Evolutionary conservation across 2,113 vertebrate species (phyloP).

Genomic region (Gyps fulvus): DNA sequence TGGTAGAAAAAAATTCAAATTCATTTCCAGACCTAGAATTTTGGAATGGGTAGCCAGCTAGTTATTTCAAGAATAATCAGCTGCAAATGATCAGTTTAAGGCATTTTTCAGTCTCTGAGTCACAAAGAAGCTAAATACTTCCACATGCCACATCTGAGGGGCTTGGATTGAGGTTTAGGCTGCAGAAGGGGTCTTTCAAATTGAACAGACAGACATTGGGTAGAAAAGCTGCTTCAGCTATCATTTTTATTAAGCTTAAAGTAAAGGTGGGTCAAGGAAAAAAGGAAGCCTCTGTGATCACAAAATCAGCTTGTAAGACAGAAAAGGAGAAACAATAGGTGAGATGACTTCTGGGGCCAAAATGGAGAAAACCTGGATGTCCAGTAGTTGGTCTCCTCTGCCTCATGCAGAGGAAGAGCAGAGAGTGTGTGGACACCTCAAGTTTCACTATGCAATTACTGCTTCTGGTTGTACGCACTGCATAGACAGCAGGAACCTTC

Average conservation of each 20-base stretch:
- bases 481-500: background rate
- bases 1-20: background rate
- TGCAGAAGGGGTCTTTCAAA: background rate
- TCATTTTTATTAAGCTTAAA: background rate
- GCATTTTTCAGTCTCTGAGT: background rate
- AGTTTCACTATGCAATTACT: background rate
- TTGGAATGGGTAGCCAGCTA: background rate
- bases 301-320: background rate
- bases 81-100: background rate
- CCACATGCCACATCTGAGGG: background rate
- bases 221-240: background rate
- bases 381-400: background rate
- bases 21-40: background rate
- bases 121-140: background rate
- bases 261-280: background rate
- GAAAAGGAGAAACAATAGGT: background rate
- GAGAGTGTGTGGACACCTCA: background rate
- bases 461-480: background rate
- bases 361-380: background rate
- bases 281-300: background rate
- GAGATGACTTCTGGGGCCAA: background rate
- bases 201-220: background rate
- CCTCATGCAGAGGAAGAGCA: background rate
- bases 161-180: background rate
- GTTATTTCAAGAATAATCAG: background rate